These are phyloP conservation scores for Eulemur albifrons DNA, from an alignment of 2,797 vertebrate species.

Conservation along the genomic window DNA sequence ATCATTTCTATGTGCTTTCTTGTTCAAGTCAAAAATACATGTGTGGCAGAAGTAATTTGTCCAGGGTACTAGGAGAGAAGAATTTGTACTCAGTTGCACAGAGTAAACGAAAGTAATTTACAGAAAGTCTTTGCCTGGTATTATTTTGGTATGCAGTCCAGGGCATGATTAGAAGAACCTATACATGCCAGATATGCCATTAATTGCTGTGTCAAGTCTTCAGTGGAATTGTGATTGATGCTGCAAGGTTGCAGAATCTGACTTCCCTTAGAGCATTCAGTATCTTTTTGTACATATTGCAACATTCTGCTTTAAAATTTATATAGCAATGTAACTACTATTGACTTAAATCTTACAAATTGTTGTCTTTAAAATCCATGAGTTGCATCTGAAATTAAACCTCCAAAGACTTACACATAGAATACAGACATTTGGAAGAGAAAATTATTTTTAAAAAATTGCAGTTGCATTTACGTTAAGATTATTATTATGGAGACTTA, in stretches of 20 bases:
- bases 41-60: conserved; percentile 41
- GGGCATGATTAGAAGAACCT: conserved; percentile 40
- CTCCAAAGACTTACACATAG: neutral
- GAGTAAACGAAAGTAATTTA: conserved; percentile 67
- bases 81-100: conserved; percentile 40
- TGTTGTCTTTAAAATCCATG: conserved; percentile 43
- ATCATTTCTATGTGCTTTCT: neutral
- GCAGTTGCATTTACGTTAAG: neutral
- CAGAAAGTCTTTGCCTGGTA: conserved; percentile 27
- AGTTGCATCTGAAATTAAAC: conserved; percentile 41
- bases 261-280: neutral
- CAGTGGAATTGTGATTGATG: conserved; percentile 50
- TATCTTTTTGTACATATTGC: conserved; percentile 48
- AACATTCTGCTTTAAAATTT: conserved; percentile 48
- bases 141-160: conserved; percentile 48
- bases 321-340: conserved; percentile 41
- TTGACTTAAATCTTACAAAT: conserved; percentile 45
- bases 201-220: conserved; percentile 67
- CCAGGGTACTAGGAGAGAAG: neutral
- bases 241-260: neutral
- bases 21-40: conserved; percentile 35
- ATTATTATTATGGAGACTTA: neutral
- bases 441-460: neutral
- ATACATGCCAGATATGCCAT: conserved; percentile 37
- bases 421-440: neutral